A percentile compares a stretch with the other conserved stretches of the same genome.
phyloP scores from a whole-genome alignment of 2,797 vertebrate genomes.

The Okamejei kenojei region DNA sequence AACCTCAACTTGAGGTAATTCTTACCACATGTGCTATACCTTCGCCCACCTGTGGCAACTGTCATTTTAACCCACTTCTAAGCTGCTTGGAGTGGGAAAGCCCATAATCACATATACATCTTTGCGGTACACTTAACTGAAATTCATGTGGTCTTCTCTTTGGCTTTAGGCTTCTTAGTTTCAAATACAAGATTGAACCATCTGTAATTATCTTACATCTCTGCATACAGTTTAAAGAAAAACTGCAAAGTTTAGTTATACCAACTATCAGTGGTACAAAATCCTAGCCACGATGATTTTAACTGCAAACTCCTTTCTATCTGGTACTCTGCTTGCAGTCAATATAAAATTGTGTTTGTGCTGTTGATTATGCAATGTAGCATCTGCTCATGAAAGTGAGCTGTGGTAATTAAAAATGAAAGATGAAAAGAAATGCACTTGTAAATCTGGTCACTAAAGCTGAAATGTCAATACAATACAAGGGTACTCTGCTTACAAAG shows the following conservation, averaged over 20 bases:
- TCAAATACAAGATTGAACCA: background rate
- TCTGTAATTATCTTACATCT: slow-evolving; percentile 5
- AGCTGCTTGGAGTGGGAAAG: slow-evolving; percentile 53
- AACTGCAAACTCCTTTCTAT: background rate
- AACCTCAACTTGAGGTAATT: slow-evolving; percentile 40
- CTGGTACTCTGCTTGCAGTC: background rate
- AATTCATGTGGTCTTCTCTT: slow-evolving; percentile 42
- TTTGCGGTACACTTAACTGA: slow-evolving; percentile 44
- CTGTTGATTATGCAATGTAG: background rate
- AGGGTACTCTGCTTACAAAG: background rate
- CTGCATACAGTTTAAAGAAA: background rate
- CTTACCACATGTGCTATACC: slow-evolving; percentile 42
- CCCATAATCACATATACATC: slow-evolving; percentile 50
- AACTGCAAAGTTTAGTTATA: background rate
- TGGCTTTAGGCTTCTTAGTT: slow-evolving; percentile 7
- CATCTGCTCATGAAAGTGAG: background rate
- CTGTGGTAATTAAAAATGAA: background rate
- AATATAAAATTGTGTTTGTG: background rate
- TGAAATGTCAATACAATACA: background rate
- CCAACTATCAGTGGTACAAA: background rate
- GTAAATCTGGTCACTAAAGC: background rate
- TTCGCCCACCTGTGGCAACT: slow-evolving; percentile 71
- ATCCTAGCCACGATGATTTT: background rate
- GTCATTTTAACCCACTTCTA: slow-evolving; percentile 66
- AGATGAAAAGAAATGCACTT: background rate